These are phyloP conservation scores for Tylochromis polylepis DNA, from an alignment of 2,113 vertebrate genomes.

Conservation along the genomic window DNA sequence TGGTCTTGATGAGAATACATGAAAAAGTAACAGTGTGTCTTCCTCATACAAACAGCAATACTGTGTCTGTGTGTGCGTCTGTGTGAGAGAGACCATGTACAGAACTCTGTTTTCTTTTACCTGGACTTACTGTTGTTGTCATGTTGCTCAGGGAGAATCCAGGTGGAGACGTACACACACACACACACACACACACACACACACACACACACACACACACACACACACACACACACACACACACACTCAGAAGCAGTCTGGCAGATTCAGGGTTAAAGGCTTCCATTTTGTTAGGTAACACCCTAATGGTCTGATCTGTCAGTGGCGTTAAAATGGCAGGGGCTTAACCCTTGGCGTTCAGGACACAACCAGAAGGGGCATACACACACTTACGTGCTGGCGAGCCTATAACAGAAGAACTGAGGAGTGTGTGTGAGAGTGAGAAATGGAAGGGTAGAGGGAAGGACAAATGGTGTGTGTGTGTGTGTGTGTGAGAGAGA, in stretches of 20 bases:
- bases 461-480: constrained; percentile 13
- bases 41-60: not conserved
- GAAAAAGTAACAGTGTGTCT: not conserved
- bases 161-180: constrained; percentile 66
- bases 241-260: constrained; percentile 28
- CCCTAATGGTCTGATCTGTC: constrained; percentile 86
- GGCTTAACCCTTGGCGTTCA: constrained; percentile 83
- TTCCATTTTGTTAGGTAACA: constrained; percentile 94
- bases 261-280: constrained; percentile 83
- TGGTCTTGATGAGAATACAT: not conserved
- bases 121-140: constrained; percentile 54
- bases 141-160: constrained; percentile 67
- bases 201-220: not conserved
- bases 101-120: constrained; percentile 46
- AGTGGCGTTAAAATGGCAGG: constrained; percentile 91
- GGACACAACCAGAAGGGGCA: constrained; percentile 63
- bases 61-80: constrained; percentile 9
- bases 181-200: not conserved
- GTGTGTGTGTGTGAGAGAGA: constrained; percentile 6
- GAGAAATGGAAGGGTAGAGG: constrained; percentile 10
- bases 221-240: not conserved
- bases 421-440: constrained; percentile 8
- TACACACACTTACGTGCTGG: constrained; percentile 41
- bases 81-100: constrained; percentile 18
- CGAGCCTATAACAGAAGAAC: constrained; percentile 45